Base-by-base conservation (phyloP, 30 jellyfish, hydroid and myxozoan species). In the Mastigias papua region DNA sequence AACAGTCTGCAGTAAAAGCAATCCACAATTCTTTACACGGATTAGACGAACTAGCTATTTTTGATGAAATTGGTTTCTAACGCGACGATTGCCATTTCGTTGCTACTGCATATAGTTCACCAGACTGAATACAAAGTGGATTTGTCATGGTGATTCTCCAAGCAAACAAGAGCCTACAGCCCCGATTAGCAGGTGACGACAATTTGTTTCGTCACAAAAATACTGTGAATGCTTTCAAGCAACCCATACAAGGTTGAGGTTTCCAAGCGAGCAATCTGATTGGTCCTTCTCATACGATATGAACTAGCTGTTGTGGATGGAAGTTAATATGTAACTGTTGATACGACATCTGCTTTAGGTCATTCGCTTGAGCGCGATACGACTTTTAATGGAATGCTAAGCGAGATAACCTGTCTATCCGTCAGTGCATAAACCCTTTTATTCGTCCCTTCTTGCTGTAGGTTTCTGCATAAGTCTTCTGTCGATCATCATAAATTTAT, bases 401-500 rank as follows among this genome's bases (percentile, higher is more conserved):
- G 66, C 22, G 29, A 25, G 82, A 85, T 61, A 73, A 85, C 73
- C 67, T 73, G 76, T 67, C 94, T 72, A 25, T 48, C 25, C 49
- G 15, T 33, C 54, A 29, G 9, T 73, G 66, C 78, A 51, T 69
- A 75, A 85, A 60, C 51, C 94, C 54, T 62, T 42, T 85, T 75
- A 73, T 42, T 72, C 88, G 46, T 20, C 54, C 21, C 87, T 71
- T 71, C 71, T 73, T 70, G 82, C 16, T 22, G 91, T 80, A 61
- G 61, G 37, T 31, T 88, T 65, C 91, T 51, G 85, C 42, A 50
- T 71, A 21, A 67, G 64, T 63, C 88, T 28, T 68, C 91, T 48
- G 84, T 57, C 83, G 83, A 60, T 90, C 97, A 90, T 90, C 85
- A 90, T 82, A 90, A 82, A 90, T 90, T 90, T 76, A 90, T 90